These are phyloP conservation scores for Sesamia inferens DNA, from an alignment of 2,888 invertebrate genomes.

Conservation along the genomic window DNA sequence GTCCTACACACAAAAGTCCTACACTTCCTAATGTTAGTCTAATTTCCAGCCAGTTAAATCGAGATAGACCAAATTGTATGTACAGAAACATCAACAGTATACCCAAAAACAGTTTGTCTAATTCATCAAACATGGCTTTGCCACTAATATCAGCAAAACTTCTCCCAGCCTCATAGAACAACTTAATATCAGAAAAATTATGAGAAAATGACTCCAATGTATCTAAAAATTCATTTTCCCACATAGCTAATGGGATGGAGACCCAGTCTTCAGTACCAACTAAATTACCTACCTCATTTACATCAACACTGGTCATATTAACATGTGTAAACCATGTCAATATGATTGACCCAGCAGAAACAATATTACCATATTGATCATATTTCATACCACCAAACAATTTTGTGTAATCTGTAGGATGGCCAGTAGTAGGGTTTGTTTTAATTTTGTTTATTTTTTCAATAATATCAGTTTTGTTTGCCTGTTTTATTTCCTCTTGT, in stretches of 20 bases:
- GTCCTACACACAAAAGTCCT: conserved; percentile 93
- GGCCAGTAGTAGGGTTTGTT: conserved; percentile 91
- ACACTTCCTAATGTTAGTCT: conserved; percentile 92
- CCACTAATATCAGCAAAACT: conserved; percentile 94
- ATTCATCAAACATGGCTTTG: conserved; percentile 93
- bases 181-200: conserved; percentile 76
- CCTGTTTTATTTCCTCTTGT: conserved; percentile 83
- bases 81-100: conserved; percentile 93
- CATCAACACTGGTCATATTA: conserved; percentile 92
- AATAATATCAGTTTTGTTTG: conserved; percentile 91
- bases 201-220: conserved; percentile 79
- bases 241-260: conserved; percentile 88
- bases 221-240: conserved; percentile 91
- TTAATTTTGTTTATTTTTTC: conserved; percentile 90
- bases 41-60: conserved; percentile 93
- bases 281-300: conserved; percentile 92
- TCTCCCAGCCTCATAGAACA: conserved; percentile 91
- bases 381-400: conserved; percentile 91
- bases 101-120: conserved; percentile 92
- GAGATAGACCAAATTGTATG: conserved; percentile 93
- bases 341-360: conserved; percentile 91
- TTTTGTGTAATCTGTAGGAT: conserved; percentile 91
- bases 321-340: conserved; percentile 92
- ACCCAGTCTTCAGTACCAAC: conserved; percentile 95
- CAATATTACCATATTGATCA: conserved; percentile 91